These are phyloP conservation scores for Liolophura sinensis DNA, from an alignment of 1,140 invertebrate species.

Conservation along the genomic window DNA sequence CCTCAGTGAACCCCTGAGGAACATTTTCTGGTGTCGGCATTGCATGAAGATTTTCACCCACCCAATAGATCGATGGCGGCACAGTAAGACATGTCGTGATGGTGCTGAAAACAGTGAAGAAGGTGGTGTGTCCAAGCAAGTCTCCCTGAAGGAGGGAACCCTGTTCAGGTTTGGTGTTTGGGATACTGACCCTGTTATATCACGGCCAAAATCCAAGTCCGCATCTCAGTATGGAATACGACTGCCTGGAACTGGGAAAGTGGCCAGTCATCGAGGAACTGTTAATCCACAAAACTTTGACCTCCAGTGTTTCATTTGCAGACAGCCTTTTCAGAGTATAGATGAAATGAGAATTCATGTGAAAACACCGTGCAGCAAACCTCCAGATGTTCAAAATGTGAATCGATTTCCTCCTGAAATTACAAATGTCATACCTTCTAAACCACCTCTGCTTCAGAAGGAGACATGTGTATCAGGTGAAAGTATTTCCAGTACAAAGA, in stretches of 20 bases:
- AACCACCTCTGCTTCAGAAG: too few species aligned
- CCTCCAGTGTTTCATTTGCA: conserved; percentile 36
- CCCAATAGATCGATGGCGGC: conserved; percentile 42
- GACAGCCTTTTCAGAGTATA: conserved; percentile 29
- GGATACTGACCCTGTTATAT: conserved; percentile 4
- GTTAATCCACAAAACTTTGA: conserved; percentile 9
- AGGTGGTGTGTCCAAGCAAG: conserved; percentile 24
- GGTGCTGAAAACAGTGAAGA: conserved; percentile 21
- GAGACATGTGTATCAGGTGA: too few species aligned
- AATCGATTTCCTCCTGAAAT: too few species aligned
- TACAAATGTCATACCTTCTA: too few species aligned
- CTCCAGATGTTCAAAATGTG: too few species aligned
- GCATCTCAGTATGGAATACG: too few species aligned
- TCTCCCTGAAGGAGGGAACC: conserved; percentile 24
- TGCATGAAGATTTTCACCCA: conserved; percentile 43
- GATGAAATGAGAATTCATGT: conserved; percentile 46
- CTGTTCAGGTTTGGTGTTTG: conserved; percentile 11
- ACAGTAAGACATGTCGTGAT: conserved; percentile 38
- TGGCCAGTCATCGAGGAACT: conserved; percentile 20
- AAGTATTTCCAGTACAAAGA: too few species aligned
- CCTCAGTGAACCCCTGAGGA: conserved; percentile 40
- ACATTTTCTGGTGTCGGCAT: conserved; percentile 42
- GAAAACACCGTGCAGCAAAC: conserved; percentile 34
- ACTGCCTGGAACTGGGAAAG: conserved; percentile 14
- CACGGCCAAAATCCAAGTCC: conserved; percentile 1